Base-by-base conservation (phyloP, 2,888 invertebrate species). In the Coleophora flavipennella region DNA sequence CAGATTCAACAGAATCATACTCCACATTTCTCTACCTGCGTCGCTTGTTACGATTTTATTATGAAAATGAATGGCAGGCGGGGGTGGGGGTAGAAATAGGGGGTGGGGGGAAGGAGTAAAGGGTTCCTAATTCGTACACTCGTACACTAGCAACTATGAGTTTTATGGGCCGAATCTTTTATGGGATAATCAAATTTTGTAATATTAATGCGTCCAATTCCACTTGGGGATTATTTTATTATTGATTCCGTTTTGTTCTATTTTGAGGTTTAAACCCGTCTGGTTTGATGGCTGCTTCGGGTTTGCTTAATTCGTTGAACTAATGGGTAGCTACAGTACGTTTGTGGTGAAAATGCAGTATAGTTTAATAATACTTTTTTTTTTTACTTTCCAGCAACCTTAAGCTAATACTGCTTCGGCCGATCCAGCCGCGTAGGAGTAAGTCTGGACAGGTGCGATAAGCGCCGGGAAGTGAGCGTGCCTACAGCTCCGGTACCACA, bases 141-240 rank as follows among this genome's bases (percentile, higher is more conserved):
- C 79, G 20, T 20, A 20, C 20, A 20, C 20, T 62, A 67, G 64
- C 68, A 72, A 81, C 79, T 81, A 81, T 69, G 73, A 74, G 74
- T 83, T 83, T 84, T 84, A 81, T 83, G 77, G 75, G 66, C 66
- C 72, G 78, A 78, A 73, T 80, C 80, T 83, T 84, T 84, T 81
- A 84, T 79, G 72, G 76, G 79, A 83, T 83, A 84, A 84, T 84
- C 80, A 83, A 84, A 84, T 83, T 83, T 80, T 81, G 79, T 77
- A 74, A 73, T 80, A 80, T 81, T 81, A 83, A 83, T 80, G 79
- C 68, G 57, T 65, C 67, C 72, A 70, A 71, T 76, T 75, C 71
- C 56, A 66, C 62, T 62, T 62, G 64, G 55, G n/a, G 14, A 29
- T 10, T 32, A 26, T 68, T 67, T 10, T 32, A 26, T 68, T 67